phyloP scores from a whole-genome alignment of 92 coral and sea anemone genomes.

The Porites divaricata region DNA sequence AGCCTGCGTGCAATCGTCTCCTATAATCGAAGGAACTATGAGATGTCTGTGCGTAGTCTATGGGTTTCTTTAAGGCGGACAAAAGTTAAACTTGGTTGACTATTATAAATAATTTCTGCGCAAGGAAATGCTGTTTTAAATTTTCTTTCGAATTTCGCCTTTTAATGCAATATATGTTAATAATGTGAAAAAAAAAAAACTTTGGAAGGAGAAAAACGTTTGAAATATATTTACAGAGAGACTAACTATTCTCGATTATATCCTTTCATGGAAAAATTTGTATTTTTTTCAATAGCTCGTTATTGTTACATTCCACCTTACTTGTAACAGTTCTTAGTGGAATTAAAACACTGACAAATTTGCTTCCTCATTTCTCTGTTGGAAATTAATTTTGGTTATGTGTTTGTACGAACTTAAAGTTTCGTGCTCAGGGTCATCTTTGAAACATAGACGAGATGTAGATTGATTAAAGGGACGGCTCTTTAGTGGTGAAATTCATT shows the following conservation, averaged over 20 bases:
- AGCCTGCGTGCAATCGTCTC: too few relatives aligned
- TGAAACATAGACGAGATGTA: too few relatives aligned
- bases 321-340: slow-evolving; percentile 32
- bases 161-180: not conserved
- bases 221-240: slow-evolving; percentile 4
- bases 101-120: not conserved
- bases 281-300: slow-evolving; percentile 24
- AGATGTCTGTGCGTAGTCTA: too few relatives aligned
- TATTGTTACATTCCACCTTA: slow-evolving; percentile 9
- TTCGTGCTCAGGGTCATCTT: not conserved
- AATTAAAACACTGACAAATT: slow-evolving; percentile 24
- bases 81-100: too few relatives aligned
- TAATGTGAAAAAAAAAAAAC: slow-evolving; percentile 3
- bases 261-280: slow-evolving; percentile 13
- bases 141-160: not conserved
- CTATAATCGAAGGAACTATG: too few relatives aligned
- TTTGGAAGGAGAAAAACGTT: not conserved
- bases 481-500: too few relatives aligned
- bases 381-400: slow-evolving; percentile 2
- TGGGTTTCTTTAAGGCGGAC: too few relatives aligned
- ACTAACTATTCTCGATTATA: not conserved
- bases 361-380: slow-evolving; percentile 34
- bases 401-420: not conserved
- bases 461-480: too few relatives aligned
- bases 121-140: not conserved